Percentiles rank a stretch among this genome's conserved stretches.
phyloP scores from a whole-genome alignment of 2,888 invertebrate genomes.

The Mellilla xanthometata region DNA sequence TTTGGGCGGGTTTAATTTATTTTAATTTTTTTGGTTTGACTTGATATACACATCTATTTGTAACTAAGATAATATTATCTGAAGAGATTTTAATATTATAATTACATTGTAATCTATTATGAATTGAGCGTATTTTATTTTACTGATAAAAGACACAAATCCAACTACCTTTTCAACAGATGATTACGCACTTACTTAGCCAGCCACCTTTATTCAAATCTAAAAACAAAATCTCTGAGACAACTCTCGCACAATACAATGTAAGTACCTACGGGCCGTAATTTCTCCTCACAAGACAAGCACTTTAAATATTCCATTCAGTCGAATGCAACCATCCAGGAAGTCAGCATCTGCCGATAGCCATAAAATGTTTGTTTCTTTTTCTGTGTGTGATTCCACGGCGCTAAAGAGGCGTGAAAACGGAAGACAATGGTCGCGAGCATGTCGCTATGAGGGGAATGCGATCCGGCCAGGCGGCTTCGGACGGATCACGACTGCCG shows the following conservation, averaged over 20 bases:
- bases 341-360: slow-evolving; percentile 7
- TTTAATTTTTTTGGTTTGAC: no score
- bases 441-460: slow-evolving; percentile 72
- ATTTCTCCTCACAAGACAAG: not conserved
- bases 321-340: slow-evolving; percentile 1
- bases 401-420: slow-evolving; percentile 50
- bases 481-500: slow-evolving; percentile 48
- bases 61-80: no score
- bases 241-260: not conserved
- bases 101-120: no score
- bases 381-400: slow-evolving; percentile 8
- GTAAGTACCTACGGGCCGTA: not conserved
- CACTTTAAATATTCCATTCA: not conserved
- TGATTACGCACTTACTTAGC: no score
- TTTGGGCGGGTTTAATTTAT: no score
- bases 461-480: slow-evolving; percentile 20
- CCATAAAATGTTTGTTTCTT: slow-evolving; percentile 3
- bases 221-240: not conserved
- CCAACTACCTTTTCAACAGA: no score
- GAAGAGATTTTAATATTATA: no score
- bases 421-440: slow-evolving; percentile 65
- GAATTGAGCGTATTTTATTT: no score
- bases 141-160: no score
- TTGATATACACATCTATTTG: no score
- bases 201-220: not conserved